Conservation (phyloP, 2,113 vertebrate genomes). For the Gallinago paraguaiae region DNA sequence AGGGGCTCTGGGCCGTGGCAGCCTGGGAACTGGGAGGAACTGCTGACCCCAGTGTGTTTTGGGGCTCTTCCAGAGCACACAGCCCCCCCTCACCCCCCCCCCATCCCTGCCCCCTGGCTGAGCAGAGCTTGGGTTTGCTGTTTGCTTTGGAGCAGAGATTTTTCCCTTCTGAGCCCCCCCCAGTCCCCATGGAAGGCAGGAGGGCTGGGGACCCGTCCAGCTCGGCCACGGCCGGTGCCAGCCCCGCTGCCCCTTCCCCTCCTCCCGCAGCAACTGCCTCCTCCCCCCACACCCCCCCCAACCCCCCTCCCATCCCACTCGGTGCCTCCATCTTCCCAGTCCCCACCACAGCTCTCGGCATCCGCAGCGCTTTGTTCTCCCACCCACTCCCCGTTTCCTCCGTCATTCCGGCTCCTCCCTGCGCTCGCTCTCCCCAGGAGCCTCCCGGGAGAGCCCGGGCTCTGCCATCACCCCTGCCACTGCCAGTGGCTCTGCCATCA, state of each 20-base stretch:
- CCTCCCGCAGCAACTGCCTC: background rate
- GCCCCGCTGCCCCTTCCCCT: background rate
- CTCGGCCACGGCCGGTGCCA: fast-evolving
- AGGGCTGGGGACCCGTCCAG: fast-evolving
- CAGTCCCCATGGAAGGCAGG: background rate
- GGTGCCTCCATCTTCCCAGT: background rate
- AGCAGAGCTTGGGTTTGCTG: background rate
- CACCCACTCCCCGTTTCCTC: slow-evolving; percentile 6
- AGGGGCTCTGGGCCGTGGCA: background rate
- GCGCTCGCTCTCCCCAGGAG: background rate
- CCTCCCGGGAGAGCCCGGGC: background rate
- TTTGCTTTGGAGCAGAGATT: background rate
- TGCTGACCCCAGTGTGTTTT: fast-evolving
- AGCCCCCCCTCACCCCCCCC: background rate
- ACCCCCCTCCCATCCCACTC: background rate
- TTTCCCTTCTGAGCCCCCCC: background rate
- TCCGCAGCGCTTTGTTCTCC: slow-evolving; percentile 56
- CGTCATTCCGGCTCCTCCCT: background rate
- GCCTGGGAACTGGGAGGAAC: background rate
- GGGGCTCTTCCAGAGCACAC: background rate
- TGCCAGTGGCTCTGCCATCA: too few species aligned
- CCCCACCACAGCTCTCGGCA: background rate
- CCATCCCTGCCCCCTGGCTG: fast-evolving
- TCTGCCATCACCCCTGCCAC: background rate
- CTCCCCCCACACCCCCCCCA: background rate